phyloP scores from a whole-genome alignment of 92 coral and sea anemone species.

The Paragorgia papillata region DNA sequence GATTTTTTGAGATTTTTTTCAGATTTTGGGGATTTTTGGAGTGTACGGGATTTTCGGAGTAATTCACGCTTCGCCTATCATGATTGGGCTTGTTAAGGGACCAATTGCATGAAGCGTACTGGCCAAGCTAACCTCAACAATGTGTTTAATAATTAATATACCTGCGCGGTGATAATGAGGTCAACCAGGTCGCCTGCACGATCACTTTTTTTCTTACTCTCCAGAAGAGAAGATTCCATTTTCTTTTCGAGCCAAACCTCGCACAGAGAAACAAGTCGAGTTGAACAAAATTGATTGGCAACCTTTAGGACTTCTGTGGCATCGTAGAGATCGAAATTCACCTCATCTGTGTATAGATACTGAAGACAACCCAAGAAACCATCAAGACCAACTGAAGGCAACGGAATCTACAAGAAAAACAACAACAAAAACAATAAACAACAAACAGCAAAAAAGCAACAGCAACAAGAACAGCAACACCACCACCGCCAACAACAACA shows the following conservation, averaged over 20 bases:
- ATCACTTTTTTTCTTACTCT: constrained; percentile 37
- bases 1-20: too few relatives aligned
- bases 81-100: too few relatives aligned
- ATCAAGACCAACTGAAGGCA: constrained; percentile 29
- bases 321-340: constrained; percentile 23
- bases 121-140: too few relatives aligned
- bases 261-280: constrained; percentile 34
- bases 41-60: too few relatives aligned
- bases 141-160: too few relatives aligned
- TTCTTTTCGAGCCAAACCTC: constrained; percentile 36
- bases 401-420: constrained; percentile 12
- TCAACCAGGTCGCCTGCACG: constrained; percentile 6
- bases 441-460: too few relatives aligned
- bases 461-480: too few relatives aligned
- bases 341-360: constrained; percentile 34
- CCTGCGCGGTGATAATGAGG: constrained; percentile 33
- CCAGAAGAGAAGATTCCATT: constrained; percentile 19
- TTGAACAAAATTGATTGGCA: constrained; percentile 36
- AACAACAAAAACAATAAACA: too few relatives aligned
- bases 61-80: too few relatives aligned
- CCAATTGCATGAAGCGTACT: too few relatives aligned
- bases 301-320: constrained; percentile 37
- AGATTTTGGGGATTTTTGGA: too few relatives aligned
- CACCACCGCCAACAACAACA: too few relatives aligned
- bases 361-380: constrained; percentile 37